A percentile compares a stretch with the other conserved stretches of the same genome.
These are phyloP conservation scores for Camponotus vicinus DNA, from an alignment of 1,140 invertebrate genomes.

Conservation along the genomic window DNA sequence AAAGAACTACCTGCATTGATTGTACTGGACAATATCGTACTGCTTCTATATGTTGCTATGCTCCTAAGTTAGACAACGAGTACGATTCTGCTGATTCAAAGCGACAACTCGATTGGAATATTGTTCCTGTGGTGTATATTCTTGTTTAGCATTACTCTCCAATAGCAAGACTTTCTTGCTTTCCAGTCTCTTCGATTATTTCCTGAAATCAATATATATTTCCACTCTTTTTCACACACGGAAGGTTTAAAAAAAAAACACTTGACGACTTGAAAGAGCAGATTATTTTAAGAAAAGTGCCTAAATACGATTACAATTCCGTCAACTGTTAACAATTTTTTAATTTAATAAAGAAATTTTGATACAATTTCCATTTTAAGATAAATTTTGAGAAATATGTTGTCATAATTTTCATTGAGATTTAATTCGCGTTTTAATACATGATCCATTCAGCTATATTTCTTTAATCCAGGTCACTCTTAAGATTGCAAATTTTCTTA, in stretches of 20 bases:
- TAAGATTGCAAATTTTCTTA: constrained; percentile 79
- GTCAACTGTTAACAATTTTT: background rate
- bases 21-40: too few relatives aligned
- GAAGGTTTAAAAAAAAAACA: background rate
- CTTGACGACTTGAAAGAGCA: background rate
- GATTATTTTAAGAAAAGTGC: background rate
- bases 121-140: constrained; percentile 87
- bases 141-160: constrained; percentile 89
- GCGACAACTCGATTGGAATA: constrained; percentile 93
- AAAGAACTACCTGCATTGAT: constrained; percentile 87
- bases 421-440: background rate
- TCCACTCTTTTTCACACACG: too few relatives aligned
- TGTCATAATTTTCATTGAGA: background rate
- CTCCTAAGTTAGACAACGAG: constrained; percentile 92
- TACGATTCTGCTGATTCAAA: constrained; percentile 92
- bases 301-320: background rate
- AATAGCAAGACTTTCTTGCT: constrained; percentile 92
- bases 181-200: constrained; percentile 90
- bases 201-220: constrained; percentile 85
- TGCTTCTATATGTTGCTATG: constrained; percentile 92
- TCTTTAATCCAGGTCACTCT: constrained; percentile 28
- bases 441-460: background rate
- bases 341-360: background rate
- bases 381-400: background rate
- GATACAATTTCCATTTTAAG: background rate